Evolutionary conservation across 2,113 vertebrate genomes (phyloP), one percentile per base, ranked within the genome.

Genomic region (Harpagus bidentatus): DNA sequence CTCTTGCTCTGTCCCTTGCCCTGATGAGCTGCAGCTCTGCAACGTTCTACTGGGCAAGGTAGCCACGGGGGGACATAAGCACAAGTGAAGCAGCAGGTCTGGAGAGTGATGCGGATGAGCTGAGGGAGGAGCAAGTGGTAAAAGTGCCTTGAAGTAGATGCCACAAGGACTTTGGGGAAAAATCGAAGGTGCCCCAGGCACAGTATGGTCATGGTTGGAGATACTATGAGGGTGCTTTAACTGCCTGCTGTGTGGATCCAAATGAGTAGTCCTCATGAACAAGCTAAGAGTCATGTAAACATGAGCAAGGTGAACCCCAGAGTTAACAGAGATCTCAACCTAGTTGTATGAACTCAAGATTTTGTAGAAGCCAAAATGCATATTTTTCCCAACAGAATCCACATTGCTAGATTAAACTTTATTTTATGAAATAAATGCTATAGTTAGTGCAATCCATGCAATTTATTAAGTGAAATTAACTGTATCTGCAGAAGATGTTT

Each of bases 41-140:
- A 19, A 13, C 0, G 3, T 62, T 31, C 56, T 47, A 5, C 40
- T 47, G 56, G 26, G 56, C 15, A 53, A 13, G 34, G 18, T 38
- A 38, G 13, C 23, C 28, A 2, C 1, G 1, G 22, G 17, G 18
- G 8, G 6, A 38, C 12, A 9, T 23, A 62, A 53, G 23, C 10
- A 15, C 47, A 3, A 26, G 34, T 3, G 1, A 61, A 61, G 45
- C 55, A 59, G 63, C 25, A 70, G 26, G 26, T 34, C 47, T 53
- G 55, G 28, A 53, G 70, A 13, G 65, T 10, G 28, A 45, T 34
- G 65, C 9, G 1, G 36, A 62, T 62, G 38, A 62, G 14, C 74
- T 61, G 32, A 61, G 38, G 45, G 56, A 70, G 34, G 21, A 52
- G 32, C 36, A 78, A 78, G 32, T 36, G 45, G 32, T 59, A 52